Evolutionary conservation across 2,888 invertebrate species (phyloP).

Genomic region (Drosophila longiperda): DNA sequence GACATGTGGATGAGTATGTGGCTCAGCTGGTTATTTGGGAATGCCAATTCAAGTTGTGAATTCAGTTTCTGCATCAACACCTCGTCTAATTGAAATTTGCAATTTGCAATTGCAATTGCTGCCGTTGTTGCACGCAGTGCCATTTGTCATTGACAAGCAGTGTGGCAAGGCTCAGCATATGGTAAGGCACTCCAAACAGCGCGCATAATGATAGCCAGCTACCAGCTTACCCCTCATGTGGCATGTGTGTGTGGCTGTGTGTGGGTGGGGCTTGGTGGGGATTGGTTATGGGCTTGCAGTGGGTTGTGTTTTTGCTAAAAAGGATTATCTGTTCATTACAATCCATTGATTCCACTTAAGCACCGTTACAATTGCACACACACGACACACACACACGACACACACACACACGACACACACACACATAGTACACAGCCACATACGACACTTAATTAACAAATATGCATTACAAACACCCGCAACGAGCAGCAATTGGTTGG

Average conservation of each 20-base stretch:
- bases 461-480: slow-evolving; percentile 79
- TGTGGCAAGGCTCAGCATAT: slow-evolving; percentile 48
- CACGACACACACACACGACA: slow-evolving; percentile 15
- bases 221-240: background rate
- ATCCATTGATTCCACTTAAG: slow-evolving; percentile 81
- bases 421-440: slow-evolving; percentile 43
- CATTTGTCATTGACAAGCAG: slow-evolving; percentile 75
- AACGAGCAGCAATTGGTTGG: slow-evolving; percentile 77
- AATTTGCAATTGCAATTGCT: slow-evolving; percentile 51
- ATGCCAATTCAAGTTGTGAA: slow-evolving; percentile 6
- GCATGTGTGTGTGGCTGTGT: background rate
- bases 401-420: slow-evolving; percentile 4
- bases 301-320: slow-evolving; percentile 59
- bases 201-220: slow-evolving; percentile 29
- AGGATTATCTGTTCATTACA: slow-evolving; percentile 81
- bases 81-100: slow-evolving; percentile 78
- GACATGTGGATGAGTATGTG: background rate
- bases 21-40: background rate
- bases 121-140: slow-evolving; percentile 53
- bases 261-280: background rate
- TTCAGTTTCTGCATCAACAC: slow-evolving; percentile 72
- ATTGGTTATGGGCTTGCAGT: slow-evolving; percentile 15
- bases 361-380: slow-evolving; percentile 72
- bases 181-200: slow-evolving; percentile 44
- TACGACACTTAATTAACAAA: slow-evolving; percentile 78